Percentiles rank a stretch among this genome's conserved stretches.
These are phyloP conservation scores for Clinocottus analis DNA, from an alignment of 2,113 vertebrate species.

Conservation along the genomic window DNA sequence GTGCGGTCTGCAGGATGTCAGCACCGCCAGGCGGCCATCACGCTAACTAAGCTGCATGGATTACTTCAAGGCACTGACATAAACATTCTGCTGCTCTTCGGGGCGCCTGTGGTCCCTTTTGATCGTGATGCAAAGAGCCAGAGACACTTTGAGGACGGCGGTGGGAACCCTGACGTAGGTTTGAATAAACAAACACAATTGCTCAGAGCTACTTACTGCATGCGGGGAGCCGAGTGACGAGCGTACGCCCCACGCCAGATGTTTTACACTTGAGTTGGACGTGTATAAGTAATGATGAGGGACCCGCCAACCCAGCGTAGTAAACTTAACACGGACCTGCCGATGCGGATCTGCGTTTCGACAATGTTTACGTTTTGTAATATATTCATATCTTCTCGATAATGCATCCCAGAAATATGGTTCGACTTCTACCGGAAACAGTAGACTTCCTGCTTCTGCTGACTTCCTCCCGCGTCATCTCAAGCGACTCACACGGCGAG, in stretches of 20 bases:
- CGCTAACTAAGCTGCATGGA: constrained; percentile 48
- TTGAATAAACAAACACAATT: constrained; percentile 57
- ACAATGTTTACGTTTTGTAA: no score
- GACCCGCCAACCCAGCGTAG: no score
- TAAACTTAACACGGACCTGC: no score
- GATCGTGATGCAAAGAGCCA: constrained; percentile 70
- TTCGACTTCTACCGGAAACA: no score
- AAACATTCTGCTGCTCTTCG: constrained; percentile 69
- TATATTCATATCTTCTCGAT: no score
- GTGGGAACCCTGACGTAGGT: constrained; percentile 61
- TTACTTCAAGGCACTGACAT: constrained; percentile 70
- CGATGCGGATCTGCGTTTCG: no score
- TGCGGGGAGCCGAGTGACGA: constrained; percentile 24
- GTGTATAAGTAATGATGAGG: constrained; percentile 18
- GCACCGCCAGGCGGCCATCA: constrained; percentile 24
- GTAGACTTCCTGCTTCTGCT: no score
- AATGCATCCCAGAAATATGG: no score
- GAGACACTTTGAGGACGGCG: constrained; percentile 66
- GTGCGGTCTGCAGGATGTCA: constrained; percentile 33
- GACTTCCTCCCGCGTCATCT: no score
- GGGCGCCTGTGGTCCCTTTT: constrained; percentile 55
- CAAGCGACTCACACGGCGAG: no score
- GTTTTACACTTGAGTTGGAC: constrained; percentile 33
- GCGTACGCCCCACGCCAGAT: not conserved
- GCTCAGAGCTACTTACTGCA: constrained; percentile 48